Evolutionary conservation across 2,797 vertebrate species (phyloP).

Genomic region (Cyprinodon diabolis): DNA sequence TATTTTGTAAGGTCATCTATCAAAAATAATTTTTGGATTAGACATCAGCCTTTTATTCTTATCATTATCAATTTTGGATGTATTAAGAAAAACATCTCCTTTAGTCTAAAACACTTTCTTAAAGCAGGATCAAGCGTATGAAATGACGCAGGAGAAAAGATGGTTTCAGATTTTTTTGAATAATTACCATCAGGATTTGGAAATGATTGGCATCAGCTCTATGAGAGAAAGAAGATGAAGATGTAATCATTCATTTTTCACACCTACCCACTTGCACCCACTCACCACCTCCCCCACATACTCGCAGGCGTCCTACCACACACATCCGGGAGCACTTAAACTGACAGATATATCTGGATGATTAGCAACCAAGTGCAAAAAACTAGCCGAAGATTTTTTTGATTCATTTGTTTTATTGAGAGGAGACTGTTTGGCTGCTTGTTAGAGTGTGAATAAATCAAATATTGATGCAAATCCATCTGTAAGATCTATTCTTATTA

Average conservation of each 20-base stretch:
- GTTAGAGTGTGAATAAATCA: neutral
- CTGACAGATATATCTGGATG: constrained; percentile 26
- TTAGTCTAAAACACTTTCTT: neutral
- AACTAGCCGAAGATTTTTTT: constrained; percentile 12
- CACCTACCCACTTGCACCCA: constrained; percentile 32
- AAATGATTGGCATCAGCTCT: constrained; percentile 50
- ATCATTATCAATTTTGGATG: neutral
- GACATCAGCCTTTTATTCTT: neutral
- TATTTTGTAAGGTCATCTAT: neutral
- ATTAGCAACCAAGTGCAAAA: constrained; percentile 34
- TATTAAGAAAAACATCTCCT: neutral
- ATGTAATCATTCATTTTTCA: constrained; percentile 53
- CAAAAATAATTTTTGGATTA: neutral
- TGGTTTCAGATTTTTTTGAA: constrained; percentile 40
- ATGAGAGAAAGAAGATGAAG: constrained; percentile 48
- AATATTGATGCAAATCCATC: neutral
- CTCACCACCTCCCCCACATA: constrained; percentile 39
- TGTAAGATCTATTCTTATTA: neutral
- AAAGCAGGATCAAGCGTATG: neutral
- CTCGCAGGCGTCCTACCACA: constrained; percentile 12
- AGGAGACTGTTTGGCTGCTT: neutral
- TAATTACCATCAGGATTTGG: constrained; percentile 33
- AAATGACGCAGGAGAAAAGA: constrained; percentile 32
- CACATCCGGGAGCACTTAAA: constrained; percentile 14
- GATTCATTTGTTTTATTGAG: constrained; percentile 6